Evolutionary conservation across 2,113 vertebrate genomes (phyloP).

Genomic region (Protobothrops mucrosquamatus): DNA sequence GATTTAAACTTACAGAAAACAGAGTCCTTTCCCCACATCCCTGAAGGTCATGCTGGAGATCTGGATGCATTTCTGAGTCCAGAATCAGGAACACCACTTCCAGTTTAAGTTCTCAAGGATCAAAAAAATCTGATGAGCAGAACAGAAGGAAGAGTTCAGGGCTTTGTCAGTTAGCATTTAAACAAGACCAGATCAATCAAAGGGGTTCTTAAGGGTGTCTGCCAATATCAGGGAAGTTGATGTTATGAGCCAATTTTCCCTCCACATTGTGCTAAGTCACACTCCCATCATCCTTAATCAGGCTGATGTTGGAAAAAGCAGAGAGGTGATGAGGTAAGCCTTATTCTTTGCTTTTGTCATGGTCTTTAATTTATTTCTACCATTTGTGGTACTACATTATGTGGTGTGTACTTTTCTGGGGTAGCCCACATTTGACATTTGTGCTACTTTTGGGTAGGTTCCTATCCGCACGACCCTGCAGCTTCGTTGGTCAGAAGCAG

Average conservation of each 20-base stretch:
- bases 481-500: too few relatives aligned
- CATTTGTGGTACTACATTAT: too few relatives aligned
- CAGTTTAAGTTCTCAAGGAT: background rate
- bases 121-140: background rate
- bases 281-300: too few relatives aligned
- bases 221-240: background rate
- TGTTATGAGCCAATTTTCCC: background rate
- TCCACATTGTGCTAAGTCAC: background rate
- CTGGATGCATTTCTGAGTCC: background rate
- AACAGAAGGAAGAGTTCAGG: background rate
- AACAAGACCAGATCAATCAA: background rate
- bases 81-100: background rate
- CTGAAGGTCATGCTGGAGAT: background rate
- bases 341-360: too few relatives aligned
- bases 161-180: background rate
- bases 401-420: too few relatives aligned
- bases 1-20: background rate
- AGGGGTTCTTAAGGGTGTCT: background rate
- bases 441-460: too few relatives aligned
- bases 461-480: too few relatives aligned
- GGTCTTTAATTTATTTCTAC: background rate
- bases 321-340: too few relatives aligned
- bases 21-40: background rate
- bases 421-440: too few relatives aligned
- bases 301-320: too few relatives aligned